Evolutionary conservation across 2,888 invertebrate species (phyloP), one percentile per base, ranked within the genome.

Genomic region (Lithodes maja): DNA sequence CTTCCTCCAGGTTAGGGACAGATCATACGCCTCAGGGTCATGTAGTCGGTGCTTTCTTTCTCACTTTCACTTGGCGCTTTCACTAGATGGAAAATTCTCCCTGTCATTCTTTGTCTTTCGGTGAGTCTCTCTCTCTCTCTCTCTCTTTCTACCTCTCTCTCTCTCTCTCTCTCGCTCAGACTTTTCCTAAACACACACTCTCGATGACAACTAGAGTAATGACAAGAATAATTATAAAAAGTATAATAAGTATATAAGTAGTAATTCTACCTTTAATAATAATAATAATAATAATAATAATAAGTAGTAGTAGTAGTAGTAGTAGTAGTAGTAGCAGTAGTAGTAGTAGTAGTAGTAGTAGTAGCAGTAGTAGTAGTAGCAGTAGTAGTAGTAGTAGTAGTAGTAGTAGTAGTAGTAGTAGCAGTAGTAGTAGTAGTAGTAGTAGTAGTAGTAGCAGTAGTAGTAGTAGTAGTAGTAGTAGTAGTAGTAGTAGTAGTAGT

Each of bases 301-400:
- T 74, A n/a, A 74, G n/a, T 74, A 74, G n/a, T 74, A 74, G n/a
- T 74, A 74, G n/a, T 74, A 33, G n/a, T 74, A 74, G n/a, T 74
- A 74, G n/a, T 74, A 74, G n/a, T 1, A n/a, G n/a, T 2, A 77
- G 3, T 77, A 77, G 3, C 1, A 77, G 9, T 77, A 77, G 9
- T 77, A 77, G 2, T 78, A 52, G 15, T 78, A 12, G 2, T 52
- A 15, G 2, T 78, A 3, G 9, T 52, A 52, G 15, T 78, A 78
- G 15, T 78, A 52, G 52, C 52, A 52, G 52, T 78, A 52, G 52
- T 52, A 52, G n/a, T 52, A 78, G 5, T 52, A 78, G 52, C 52
- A 52, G 52, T 78, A 78, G 52, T 78, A 50, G 52, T 52, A 1
- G 52, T 78, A 52, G 78, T 78, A 78, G 52, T 78, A 78, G 15